These are phyloP conservation scores for Sminthurinus signatus DNA, from an alignment of 1,140 invertebrate genomes.

Conservation along the genomic window DNA sequence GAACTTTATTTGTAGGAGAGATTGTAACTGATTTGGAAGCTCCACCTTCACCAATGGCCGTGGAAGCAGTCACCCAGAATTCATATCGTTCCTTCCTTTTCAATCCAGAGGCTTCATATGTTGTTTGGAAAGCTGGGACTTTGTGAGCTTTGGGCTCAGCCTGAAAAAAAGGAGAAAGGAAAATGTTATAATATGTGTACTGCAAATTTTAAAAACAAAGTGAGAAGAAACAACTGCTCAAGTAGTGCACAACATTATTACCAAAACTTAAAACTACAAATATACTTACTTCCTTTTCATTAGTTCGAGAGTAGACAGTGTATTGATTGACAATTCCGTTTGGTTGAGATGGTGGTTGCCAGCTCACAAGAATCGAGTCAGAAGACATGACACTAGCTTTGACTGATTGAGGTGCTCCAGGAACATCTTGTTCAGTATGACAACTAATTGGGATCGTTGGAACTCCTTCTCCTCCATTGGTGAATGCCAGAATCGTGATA, in stretches of 20 bases:
- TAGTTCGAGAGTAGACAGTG: constrained; percentile 80
- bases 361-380: constrained; percentile 85
- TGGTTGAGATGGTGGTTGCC: constrained; percentile 82
- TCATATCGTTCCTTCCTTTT: constrained; percentile 75
- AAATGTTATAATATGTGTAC: too few species aligned
- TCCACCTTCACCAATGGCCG: constrained; percentile 85
- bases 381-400: constrained; percentile 87
- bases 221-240: too few species aligned
- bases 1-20: constrained; percentile 76
- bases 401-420: constrained; percentile 82
- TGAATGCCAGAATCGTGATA: constrained; percentile 90
- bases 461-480: constrained; percentile 91
- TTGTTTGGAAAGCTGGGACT: constrained; percentile 58
- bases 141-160: constrained; percentile 51
- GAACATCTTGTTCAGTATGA: constrained; percentile 83
- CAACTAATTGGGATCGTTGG: constrained; percentile 83
- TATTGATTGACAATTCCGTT: constrained; percentile 91
- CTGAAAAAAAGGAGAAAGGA: constrained; percentile 17
- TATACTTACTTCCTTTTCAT: constrained; percentile 46
- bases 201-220: too few species aligned
- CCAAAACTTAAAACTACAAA: too few species aligned
- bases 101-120: constrained; percentile 75
- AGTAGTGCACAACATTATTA: too few species aligned
- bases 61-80: constrained; percentile 91
- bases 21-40: constrained; percentile 75